phyloP scores from a whole-genome alignment of 2,113 vertebrate genomes.

The Tapirus terrestris region DNA sequence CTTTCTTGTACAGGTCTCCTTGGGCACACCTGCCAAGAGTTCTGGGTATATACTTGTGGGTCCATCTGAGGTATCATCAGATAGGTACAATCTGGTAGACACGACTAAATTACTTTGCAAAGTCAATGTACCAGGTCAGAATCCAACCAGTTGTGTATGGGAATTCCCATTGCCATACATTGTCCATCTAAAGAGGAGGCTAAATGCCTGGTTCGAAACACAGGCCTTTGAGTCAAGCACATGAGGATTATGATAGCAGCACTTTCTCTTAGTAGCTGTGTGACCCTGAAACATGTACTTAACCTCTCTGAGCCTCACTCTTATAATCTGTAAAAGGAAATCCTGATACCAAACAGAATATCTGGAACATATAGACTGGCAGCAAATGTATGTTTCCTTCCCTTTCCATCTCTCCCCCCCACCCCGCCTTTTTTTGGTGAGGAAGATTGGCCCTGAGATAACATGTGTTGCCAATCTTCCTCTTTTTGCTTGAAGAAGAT shows the following conservation, averaged over 20 bases:
- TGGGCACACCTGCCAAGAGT: neutral
- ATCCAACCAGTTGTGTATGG: neutral
- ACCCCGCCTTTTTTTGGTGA: no score
- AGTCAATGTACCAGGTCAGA: neutral
- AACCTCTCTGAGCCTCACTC: neutral
- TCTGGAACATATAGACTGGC: neutral
- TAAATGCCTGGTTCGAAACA: neutral
- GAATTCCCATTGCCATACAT: neutral
- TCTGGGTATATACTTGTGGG: neutral
- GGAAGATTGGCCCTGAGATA: no score
- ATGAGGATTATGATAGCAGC: neutral
- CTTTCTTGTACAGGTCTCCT: neutral
- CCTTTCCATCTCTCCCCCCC: neutral
- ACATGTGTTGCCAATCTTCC: no score
- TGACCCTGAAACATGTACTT: neutral
- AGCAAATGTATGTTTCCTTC: neutral
- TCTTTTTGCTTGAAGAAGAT: no score
- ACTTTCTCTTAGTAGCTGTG: neutral
- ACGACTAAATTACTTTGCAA: neutral
- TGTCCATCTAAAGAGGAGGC: neutral
- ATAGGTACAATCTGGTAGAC: neutral
- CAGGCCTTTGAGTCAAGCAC: neutral
- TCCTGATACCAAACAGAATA: constrained; percentile 9
- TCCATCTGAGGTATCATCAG: neutral
- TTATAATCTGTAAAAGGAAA: neutral